phyloP scores from a whole-genome alignment of 2,797 vertebrate genomes.

The Lithobates pipiens region DNA sequence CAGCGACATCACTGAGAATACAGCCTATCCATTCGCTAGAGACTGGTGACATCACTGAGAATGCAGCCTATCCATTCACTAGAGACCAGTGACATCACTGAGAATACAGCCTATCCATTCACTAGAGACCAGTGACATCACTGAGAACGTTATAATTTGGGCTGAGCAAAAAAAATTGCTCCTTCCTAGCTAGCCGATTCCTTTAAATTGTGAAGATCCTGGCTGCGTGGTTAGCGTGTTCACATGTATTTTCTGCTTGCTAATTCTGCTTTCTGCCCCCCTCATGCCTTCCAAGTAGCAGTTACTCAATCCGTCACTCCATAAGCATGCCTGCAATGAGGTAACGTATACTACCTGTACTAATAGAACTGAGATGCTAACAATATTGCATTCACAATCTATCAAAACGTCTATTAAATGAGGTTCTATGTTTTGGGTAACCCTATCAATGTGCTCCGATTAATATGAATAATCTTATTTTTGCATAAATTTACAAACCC shows the following conservation, averaged over 20 bases:
- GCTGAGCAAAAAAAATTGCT: too few relatives aligned
- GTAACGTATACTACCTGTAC: constrained; percentile 77
- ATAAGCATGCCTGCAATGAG: constrained; percentile 98
- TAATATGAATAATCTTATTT: too few relatives aligned
- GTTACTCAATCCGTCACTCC: constrained; percentile 93
- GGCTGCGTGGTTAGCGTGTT: constrained; percentile 13
- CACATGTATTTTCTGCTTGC: neutral
- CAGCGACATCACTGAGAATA: neutral
- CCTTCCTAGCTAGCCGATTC: too few relatives aligned
- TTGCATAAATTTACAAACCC: too few relatives aligned
- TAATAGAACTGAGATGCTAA: too few relatives aligned
- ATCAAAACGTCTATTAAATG: too few relatives aligned
- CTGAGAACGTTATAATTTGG: neutral
- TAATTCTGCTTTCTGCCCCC: constrained; percentile 73
- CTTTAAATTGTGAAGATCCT: neutral
- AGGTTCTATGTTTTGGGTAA: too few relatives aligned
- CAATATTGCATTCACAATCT: too few relatives aligned
- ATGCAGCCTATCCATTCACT: neutral
- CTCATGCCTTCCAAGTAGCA: constrained; percentile 85
- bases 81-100: neutral
- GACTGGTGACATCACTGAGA: neutral
- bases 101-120: neutral
- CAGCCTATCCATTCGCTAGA: neutral
- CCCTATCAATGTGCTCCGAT: too few relatives aligned
- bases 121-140: neutral